Conservation (phyloP, 2,888 invertebrate genomes). For the Diaprepes abbreviatus region DNA sequence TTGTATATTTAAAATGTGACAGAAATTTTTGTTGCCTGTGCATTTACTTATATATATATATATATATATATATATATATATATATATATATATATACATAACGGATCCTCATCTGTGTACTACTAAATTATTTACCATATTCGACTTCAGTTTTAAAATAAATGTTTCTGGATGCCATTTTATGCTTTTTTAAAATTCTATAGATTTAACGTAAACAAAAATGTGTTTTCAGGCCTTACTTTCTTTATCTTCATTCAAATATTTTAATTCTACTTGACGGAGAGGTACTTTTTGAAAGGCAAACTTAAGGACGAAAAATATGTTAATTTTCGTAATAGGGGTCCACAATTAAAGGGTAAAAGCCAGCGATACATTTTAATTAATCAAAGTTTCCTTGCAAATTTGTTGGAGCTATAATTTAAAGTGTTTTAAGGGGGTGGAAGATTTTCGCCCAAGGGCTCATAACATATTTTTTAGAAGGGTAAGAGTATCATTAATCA, state of each 20-base stretch:
- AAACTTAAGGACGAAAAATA: slow-evolving; percentile 18
- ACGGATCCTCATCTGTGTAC: too few species aligned
- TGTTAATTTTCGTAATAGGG: slow-evolving; percentile 34
- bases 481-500: slow-evolving; percentile 38
- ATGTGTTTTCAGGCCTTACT: not conserved
- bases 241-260: not conserved
- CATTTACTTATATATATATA: too few species aligned
- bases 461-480: slow-evolving; percentile 54
- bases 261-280: slow-evolving; percentile 5
- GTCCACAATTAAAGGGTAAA: slow-evolving; percentile 28
- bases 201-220: not conserved
- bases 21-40: too few species aligned
- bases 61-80: too few species aligned
- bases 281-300: slow-evolving; percentile 11
- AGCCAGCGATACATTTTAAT: slow-evolving; percentile 47
- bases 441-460: slow-evolving; percentile 44
- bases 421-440: slow-evolving; percentile 48
- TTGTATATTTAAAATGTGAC: too few species aligned
- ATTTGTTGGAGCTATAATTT: slow-evolving; percentile 53
- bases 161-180: too few species aligned
- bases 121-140: too few species aligned
- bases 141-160: too few species aligned
- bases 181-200: too few species aligned
- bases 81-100: too few species aligned
- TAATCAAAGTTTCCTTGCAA: slow-evolving; percentile 54